Evolutionary conservation across 2,888 invertebrate genomes (phyloP).

Genomic region (Gandaritis pyraliata): DNA sequence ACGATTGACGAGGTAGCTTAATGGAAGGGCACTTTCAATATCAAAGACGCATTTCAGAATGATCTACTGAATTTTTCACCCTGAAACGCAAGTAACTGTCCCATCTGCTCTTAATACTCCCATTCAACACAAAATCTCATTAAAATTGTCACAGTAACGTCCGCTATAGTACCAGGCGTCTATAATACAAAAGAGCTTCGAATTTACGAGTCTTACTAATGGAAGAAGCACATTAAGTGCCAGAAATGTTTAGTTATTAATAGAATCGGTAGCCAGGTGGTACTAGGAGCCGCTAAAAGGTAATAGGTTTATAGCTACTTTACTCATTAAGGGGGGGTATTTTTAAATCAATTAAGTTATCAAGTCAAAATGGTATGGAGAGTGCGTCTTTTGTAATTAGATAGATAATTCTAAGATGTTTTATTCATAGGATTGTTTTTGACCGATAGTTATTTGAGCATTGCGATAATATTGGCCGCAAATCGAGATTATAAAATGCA

Average conservation of each 20-base stretch:
- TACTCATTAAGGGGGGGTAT: slow-evolving; percentile 62
- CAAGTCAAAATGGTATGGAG: slow-evolving; percentile 37
- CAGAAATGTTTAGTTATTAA: slow-evolving; percentile 78
- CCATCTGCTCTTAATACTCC: slow-evolving; percentile 27
- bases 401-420: slow-evolving; percentile 23
- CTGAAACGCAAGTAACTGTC: slow-evolving; percentile 9
- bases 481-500: no score
- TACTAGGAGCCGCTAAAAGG: slow-evolving; percentile 47
- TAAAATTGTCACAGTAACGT: slow-evolving; percentile 46
- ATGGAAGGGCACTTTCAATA: slow-evolving; percentile 13
- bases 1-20: slow-evolving; percentile 11
- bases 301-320: slow-evolving; percentile 69
- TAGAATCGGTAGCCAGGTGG: slow-evolving; percentile 78
- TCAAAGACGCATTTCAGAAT: slow-evolving; percentile 8
- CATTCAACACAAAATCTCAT: slow-evolving; percentile 45
- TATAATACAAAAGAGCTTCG: slow-evolving; percentile 68
- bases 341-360: slow-evolving; percentile 50
- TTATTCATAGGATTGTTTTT: slow-evolving; percentile 16
- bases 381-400: slow-evolving; percentile 25
- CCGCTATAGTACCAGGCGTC: slow-evolving; percentile 59
- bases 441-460: background rate
- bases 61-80: slow-evolving; percentile 9
- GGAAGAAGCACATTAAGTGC: slow-evolving; percentile 78
- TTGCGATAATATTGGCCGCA: no score
- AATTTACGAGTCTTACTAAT: slow-evolving; percentile 79